phyloP scores from a whole-genome alignment of 2,888 invertebrate species.

The Phasia obesa region DNA sequence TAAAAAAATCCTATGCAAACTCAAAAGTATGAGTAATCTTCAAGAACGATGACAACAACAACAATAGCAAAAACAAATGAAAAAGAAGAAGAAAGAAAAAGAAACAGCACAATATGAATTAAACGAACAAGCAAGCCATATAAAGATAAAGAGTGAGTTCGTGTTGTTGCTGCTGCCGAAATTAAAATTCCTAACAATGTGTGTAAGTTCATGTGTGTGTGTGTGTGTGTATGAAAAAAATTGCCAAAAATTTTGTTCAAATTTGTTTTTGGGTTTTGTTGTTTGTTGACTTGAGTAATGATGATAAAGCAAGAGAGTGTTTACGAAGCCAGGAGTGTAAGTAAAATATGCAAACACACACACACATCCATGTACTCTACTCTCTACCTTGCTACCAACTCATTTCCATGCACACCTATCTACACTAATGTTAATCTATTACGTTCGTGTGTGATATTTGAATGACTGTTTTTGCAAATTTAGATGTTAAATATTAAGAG shows the following conservation, averaged over 20 bases:
- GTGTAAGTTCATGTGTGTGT: not conserved
- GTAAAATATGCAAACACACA: not conserved
- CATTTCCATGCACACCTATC: not conserved
- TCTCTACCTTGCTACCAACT: too few species aligned
- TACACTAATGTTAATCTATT: too few species aligned
- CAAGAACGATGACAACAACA: conserved; percentile 17
- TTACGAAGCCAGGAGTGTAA: conserved; percentile 29
- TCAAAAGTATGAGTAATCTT: conserved; percentile 48
- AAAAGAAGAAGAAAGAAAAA: not conserved
- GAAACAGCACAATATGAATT: conserved; percentile 12
- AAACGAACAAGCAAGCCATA: not conserved
- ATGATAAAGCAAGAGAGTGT: conserved; percentile 18
- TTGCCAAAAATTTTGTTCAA: conserved; percentile 34
- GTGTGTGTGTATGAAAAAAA: conserved; percentile 16
- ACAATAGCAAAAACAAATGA: conserved; percentile 35
- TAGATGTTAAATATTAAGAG: conserved; percentile 4
- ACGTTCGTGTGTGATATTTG: not conserved
- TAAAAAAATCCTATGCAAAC: conserved; percentile 1
- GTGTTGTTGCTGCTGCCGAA: not conserved
- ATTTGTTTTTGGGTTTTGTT: too few species aligned
- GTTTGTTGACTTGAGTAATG: conserved; percentile 4
- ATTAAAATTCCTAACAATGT: conserved; percentile 6
- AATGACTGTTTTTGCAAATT: not conserved
- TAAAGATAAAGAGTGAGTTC: conserved; percentile 31
- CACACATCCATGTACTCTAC: too few species aligned